A percentile compares a stretch with the other conserved stretches of the same genome.
These are phyloP conservation scores for Bombus fervidus DNA, from an alignment of 1,140 invertebrate genomes.

Conservation along the genomic window DNA sequence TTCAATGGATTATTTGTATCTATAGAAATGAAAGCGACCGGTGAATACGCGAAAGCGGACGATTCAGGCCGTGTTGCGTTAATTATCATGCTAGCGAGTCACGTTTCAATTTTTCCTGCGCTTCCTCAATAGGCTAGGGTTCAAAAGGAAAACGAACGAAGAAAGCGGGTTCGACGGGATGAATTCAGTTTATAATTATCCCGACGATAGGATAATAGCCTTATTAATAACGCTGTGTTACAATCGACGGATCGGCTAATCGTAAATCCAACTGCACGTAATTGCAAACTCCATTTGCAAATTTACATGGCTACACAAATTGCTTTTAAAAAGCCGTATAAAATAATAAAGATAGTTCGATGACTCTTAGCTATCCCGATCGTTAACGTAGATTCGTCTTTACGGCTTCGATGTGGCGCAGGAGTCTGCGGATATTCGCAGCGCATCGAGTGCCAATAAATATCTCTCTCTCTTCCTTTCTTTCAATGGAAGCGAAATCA, in stretches of 20 bases:
- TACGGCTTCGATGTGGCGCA: neutral
- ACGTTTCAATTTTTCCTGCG: conserved; percentile 66
- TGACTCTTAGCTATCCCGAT: neutral
- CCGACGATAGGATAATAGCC: neutral
- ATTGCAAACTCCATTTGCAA: neutral
- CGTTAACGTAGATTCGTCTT: neutral
- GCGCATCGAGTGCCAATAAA: conserved; percentile 7
- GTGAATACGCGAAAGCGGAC: conserved; percentile 41
- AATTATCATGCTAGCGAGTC: conserved; percentile 68
- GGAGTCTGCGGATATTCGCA: neutral
- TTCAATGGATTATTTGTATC: conserved; percentile 48
- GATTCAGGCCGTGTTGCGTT: conserved; percentile 56
- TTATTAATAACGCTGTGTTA: neutral
- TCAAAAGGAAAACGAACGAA: conserved; percentile 6
- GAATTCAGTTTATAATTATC: conserved; percentile 23
- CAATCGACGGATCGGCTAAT: neutral
- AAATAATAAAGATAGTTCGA: neutral
- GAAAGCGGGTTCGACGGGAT: neutral
- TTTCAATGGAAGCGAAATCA: neutral
- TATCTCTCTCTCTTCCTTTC: neutral
- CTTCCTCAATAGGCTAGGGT: conserved; percentile 53
- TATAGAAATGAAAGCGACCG: conserved; percentile 27
- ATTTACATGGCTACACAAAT: neutral
- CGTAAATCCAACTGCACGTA: neutral
- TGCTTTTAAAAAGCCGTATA: neutral